Evolutionary conservation across 2,888 invertebrate genomes (phyloP), one percentile per base, ranked within the genome.

Genomic region (Drosophila siamana): DNA sequence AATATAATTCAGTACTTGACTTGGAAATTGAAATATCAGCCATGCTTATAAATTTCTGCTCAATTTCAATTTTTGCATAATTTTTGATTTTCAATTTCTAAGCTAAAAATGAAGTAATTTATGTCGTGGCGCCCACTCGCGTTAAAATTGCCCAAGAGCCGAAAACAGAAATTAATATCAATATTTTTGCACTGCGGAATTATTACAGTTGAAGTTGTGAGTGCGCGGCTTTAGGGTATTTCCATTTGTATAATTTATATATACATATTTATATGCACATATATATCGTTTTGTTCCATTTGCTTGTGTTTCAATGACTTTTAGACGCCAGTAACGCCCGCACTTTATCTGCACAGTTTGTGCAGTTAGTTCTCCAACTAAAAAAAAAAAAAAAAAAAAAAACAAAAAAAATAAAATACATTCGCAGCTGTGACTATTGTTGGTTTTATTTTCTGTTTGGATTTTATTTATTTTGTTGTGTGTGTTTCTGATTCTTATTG

Each of bases 341-440:
- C 62, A 46, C 26, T 66, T 55, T 19, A 19, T 19, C 19, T 19
- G 2, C 19, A 3, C 19, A 3, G 3, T 19, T 1, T n/a, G 7
- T n/a, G 24, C 36, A 4, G 13, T 30, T 6, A 24, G 9, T 24
- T 36, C 13, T 22, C n/a, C 24, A 28, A 15, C 38, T 15, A 38
- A 52, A 22, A 11, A 38, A 50, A 62, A n/a, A n/a, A 70, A 16
- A 22, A 22, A 4, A 22, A 22, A 22, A 22, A 22, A 4, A 24
- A 5, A 1, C 24, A 26, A 36, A 7, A n/a, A 16, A 54, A 24
- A n/a, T 24, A 51, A 63, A 74, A 15, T n/a, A n/a, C n/a, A n/a
- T n/a, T n/a, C 46, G 69, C 70, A 72, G 87, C 78, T 79, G 55
- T 54, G 52, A 36, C 24, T 52, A 44, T 52, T 63, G 52, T 46